These are phyloP conservation scores for Synanthedon formicaeformis DNA, from an alignment of 2,888 invertebrate genomes.

Conservation along the genomic window DNA sequence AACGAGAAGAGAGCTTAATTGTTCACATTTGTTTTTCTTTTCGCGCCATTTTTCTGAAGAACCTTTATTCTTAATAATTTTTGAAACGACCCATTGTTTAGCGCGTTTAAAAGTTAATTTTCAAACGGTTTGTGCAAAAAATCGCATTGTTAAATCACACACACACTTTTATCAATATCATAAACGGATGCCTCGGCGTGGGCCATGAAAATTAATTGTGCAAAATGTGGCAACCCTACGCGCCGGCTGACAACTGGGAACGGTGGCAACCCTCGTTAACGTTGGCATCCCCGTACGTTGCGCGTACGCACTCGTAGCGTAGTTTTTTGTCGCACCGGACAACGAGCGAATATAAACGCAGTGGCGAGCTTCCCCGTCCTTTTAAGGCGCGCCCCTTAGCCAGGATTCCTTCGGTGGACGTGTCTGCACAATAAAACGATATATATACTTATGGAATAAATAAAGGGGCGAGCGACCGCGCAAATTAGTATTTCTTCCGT, in stretches of 20 bases:
- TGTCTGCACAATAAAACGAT: conserved; percentile 55
- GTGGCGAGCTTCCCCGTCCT: conserved; percentile 48
- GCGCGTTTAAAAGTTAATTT: too few relatives aligned
- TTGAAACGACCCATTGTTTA: too few relatives aligned
- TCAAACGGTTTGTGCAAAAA: too few relatives aligned
- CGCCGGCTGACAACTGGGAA: conserved; percentile 3
- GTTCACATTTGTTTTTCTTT: too few relatives aligned
- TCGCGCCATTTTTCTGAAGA: too few relatives aligned
- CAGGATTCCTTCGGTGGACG: conserved; percentile 56
- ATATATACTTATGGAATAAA: conserved; percentile 53
- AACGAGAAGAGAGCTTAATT: too few relatives aligned
- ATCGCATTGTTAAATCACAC: too few relatives aligned
- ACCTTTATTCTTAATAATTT: too few relatives aligned
- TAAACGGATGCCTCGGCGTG: not conserved
- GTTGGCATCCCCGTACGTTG: conserved; percentile 44
- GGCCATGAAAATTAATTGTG: not conserved
- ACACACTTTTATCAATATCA: not conserved
- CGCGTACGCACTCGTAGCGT: conserved; percentile 56
- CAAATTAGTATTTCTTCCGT: conserved; percentile 36
- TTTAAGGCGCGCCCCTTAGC: conserved; percentile 52
- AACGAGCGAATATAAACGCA: conserved; percentile 44
- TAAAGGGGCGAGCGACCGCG: conserved; percentile 21
- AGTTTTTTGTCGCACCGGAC: conserved; percentile 49
- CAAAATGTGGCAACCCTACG: conserved; percentile 7
- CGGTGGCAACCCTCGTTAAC: conserved; percentile 23